Conservation (phyloP, 2,797 vertebrate genomes). For the Peromyscus nudipes region DNA sequence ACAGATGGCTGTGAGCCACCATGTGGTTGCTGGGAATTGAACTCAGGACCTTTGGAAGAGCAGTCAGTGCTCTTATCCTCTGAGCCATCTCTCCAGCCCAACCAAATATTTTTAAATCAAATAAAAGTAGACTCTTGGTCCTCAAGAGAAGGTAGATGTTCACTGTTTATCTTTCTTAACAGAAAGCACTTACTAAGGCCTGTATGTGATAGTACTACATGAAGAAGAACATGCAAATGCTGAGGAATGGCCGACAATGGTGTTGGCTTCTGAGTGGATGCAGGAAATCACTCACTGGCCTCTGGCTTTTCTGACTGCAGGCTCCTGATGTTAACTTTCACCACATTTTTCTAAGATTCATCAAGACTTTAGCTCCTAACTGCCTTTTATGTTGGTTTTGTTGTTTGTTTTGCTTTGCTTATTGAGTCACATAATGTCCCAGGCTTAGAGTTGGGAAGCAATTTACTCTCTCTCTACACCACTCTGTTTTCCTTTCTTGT, state of each 20-base stretch:
- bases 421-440: neutral
- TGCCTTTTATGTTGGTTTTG: neutral
- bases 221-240: neutral
- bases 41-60: no score
- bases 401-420: neutral
- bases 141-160: neutral
- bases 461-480: neutral
- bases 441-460: neutral
- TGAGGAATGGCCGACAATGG: neutral
- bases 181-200: neutral
- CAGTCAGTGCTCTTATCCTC: no score
- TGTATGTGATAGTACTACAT: neutral
- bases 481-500: neutral
- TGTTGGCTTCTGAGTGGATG: neutral
- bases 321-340: neutral
- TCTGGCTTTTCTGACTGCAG: neutral
- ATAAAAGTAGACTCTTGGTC: neutral
- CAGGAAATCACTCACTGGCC: neutral
- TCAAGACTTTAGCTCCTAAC: neutral
- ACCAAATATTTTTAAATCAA: conserved; percentile 28
- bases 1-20: no score
- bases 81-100: no score
- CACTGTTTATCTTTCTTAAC: neutral
- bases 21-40: no score
- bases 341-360: neutral